Base-by-base conservation (phyloP, 2,888 invertebrate species). In the Orgyia antiqua region DNA sequence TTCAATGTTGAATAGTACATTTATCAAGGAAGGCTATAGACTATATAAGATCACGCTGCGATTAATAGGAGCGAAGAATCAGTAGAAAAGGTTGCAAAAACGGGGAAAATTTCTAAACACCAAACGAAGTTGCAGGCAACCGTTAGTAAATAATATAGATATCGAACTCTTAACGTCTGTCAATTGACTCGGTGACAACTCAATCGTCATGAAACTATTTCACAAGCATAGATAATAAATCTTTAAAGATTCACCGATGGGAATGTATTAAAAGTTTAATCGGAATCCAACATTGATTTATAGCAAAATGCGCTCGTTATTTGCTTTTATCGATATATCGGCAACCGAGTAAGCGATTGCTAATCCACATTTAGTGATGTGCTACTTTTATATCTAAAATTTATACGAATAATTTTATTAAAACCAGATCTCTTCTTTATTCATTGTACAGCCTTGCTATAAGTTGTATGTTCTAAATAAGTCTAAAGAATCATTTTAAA, bases 201-300 rank as follows among this genome's bases (percentile, higher is more conserved):
- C 35, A 4, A 28, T 24, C 4, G 15, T 27, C 29, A 26, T 28
- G 13, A 20, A 8, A 2, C 4, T 29, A 20, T 53, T 56, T 49
- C 52, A 56, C 59, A 58, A 61, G 56, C 51, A 40, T 40, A 47
- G 51, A 45, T 51, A 47, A 54, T 43, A 54, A 42, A 47, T 45
- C 54, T n/a, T n/a, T n/a, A n/a, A n/a, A n/a, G n/a, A n/a, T n/a
- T n/a, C n/a, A n/a, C n/a, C n/a, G n/a, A n/a, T n/a, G n/a, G n/a
- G n/a, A n/a, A n/a, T n/a, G n/a, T n/a, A 58, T 57, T 57, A 53
- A 51, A 48, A 49, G 46, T 45, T 48, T 51, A 52, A 55, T 42
- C 47, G 28, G 41, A 43, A 34, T 36, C 4, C 35, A 39, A 51
- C 38, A 42, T 35, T 46, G 52, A 49, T 52, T 52, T 52, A 47